These are phyloP conservation scores for Phalacrocorax aristotelis DNA, from an alignment of 2,113 vertebrate species.

Conservation along the genomic window DNA sequence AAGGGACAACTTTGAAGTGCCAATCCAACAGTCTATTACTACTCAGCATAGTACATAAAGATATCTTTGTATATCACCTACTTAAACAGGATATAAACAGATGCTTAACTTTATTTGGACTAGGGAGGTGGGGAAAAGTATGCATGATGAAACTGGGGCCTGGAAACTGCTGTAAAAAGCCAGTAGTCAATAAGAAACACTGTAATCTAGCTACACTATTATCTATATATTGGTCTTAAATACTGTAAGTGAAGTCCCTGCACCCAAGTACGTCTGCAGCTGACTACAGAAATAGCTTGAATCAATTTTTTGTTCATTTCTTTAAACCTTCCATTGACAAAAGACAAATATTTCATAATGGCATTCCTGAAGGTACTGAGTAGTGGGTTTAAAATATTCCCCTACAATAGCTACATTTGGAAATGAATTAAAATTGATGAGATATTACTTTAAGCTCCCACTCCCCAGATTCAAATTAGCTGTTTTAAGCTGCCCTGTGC, in stretches of 20 bases:
- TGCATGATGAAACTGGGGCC: background rate
- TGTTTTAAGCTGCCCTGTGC: background rate
- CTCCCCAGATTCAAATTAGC: background rate
- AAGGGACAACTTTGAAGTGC: background rate
- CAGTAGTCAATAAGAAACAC: background rate
- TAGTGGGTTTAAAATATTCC: background rate
- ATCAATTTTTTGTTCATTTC: background rate
- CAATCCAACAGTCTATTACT: background rate
- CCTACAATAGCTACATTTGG: background rate
- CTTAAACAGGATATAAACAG: background rate
- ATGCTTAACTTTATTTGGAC: background rate
- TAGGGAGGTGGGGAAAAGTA: fast-evolving
- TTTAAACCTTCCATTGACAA: background rate
- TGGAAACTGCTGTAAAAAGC: background rate
- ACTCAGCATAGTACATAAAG: background rate
- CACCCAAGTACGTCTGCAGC: background rate
- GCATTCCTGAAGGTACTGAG: background rate
- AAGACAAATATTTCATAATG: background rate
- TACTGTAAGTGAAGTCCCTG: background rate
- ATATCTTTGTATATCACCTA: background rate
- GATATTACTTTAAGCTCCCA: background rate
- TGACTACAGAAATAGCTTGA: background rate
- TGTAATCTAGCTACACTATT: background rate
- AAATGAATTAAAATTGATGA: background rate
- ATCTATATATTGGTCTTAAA: background rate